A percentile compares a stretch with the other conserved stretches of the same genome.
These are phyloP conservation scores for Bombus waltoni DNA, from an alignment of 1,140 invertebrate genomes.

Conservation along the genomic window DNA sequence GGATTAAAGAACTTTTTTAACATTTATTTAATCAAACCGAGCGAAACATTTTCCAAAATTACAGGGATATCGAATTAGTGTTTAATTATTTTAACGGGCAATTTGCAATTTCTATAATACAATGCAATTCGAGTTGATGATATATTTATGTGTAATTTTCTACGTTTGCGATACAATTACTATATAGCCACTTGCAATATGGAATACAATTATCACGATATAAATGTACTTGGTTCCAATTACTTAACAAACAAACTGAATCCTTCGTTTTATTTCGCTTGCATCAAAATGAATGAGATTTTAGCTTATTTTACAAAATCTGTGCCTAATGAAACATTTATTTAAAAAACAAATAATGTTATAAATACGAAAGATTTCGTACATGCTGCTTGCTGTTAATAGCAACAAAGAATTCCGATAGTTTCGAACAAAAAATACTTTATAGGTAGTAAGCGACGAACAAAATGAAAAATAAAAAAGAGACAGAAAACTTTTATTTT, in stretches of 20 bases:
- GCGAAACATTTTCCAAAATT: not conserved
- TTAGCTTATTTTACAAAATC: too few species aligned
- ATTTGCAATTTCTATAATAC: not conserved
- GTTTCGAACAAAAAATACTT: not conserved
- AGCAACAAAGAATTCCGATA: not conserved
- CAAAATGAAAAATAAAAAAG: not conserved
- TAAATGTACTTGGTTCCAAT: not conserved
- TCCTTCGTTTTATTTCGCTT: too few species aligned
- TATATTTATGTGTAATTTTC: not conserved
- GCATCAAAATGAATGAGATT: too few species aligned
- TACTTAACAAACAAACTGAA: not conserved
- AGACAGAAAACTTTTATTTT: constrained; percentile 22
- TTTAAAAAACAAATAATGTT: not conserved
- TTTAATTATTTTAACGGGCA: not conserved
- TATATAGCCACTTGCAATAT: not conserved
- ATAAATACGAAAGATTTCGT: not conserved
- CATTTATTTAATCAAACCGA: too few species aligned
- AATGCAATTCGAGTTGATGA: not conserved
- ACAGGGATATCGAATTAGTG: too few species aligned
- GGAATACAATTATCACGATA: not conserved
- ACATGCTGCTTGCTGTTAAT: not conserved
- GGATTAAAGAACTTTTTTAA: not conserved
- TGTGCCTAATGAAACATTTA: too few species aligned
- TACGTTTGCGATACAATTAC: not conserved
- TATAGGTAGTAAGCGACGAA: not conserved